Percentiles rank a stretch among this genome's conserved stretches.
These are phyloP conservation scores for Hippocampus barbouri DNA, from an alignment of 2,113 vertebrate species.

Conservation along the genomic window DNA sequence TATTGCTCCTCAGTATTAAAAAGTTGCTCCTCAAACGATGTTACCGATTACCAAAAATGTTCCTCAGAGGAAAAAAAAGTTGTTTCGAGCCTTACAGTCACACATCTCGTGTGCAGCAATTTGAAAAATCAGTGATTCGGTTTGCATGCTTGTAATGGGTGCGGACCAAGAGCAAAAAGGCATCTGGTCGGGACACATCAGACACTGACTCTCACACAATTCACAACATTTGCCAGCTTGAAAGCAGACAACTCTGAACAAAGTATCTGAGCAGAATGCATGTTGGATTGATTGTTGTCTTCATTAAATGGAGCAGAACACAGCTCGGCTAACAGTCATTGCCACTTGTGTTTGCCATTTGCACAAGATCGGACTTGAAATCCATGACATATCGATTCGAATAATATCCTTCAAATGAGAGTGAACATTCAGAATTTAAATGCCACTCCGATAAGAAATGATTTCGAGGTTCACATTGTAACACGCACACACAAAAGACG, in stretches of 20 bases:
- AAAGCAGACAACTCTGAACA: background rate
- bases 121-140: background rate
- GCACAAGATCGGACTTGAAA: slow-evolving; percentile 15
- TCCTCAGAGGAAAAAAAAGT: too few relatives aligned
- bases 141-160: background rate
- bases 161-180: background rate
- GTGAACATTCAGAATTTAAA: slow-evolving; percentile 20
- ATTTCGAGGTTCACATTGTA: background rate
- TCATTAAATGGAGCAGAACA: slow-evolving; percentile 8
- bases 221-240: background rate
- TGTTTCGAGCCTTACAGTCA: too few relatives aligned
- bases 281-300: slow-evolving; percentile 4
- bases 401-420: background rate
- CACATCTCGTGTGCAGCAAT: background rate
- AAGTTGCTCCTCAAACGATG: too few relatives aligned
- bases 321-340: background rate
- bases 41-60: too few relatives aligned
- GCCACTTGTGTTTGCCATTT: slow-evolving; percentile 14
- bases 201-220: background rate
- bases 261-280: slow-evolving; percentile 1
- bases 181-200: background rate
- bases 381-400: background rate
- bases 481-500: background rate
- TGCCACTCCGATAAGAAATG: slow-evolving; percentile 1
- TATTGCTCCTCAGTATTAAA: too few relatives aligned